Evolutionary conservation across 2,888 invertebrate species (phyloP), one percentile per base, ranked within the genome.

Genomic region (Thereva nobilitata): DNA sequence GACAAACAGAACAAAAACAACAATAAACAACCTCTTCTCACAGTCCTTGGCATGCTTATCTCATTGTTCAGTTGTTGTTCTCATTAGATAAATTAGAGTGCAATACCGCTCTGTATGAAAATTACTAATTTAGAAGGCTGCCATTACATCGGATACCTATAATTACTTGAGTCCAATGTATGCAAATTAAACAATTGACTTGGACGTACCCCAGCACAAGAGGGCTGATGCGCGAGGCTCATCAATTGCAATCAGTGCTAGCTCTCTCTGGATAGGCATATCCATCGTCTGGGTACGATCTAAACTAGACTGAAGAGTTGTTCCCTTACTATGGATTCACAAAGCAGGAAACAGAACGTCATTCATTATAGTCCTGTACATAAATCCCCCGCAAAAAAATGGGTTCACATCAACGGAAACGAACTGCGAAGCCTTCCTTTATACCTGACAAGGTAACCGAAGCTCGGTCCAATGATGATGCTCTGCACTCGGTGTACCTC

Each of bases 41-140:
- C 49, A 53, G 64, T 12, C 64, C 64, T 64, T 64, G 64, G 64
- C 64, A 64, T 64, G 64, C 53, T 53, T 64, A 53, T 23, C 53
- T 64, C 64, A 64, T 64, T 64, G 64, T 64, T 64, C 64, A 64
- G 23, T 23, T 23, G 23, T 23, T 23, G 23, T 45, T 64, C 64
- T 64, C 53, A 64, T 64, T 64, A 53, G 64, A 64, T 53, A 64
- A 64, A 64, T 64, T 64, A 53, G 64, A 64, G 64, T 64, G 64
- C 64, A 64, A 64, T 64, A 64, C 53, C 53, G 53, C 44, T 53
- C 45, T 52, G 44, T 44, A 64, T 44, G 37, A 52, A 64, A 64
- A 64, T 64, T 53, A 53, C 64, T 64, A 64, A 64, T 64, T 64
- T 64, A 64, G 64, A 64, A 64, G 53, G 64, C 53, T 64, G 53